Evolutionary conservation across 2,797 vertebrate genomes (phyloP).

Genomic region (Takifugu rubripes): DNA sequence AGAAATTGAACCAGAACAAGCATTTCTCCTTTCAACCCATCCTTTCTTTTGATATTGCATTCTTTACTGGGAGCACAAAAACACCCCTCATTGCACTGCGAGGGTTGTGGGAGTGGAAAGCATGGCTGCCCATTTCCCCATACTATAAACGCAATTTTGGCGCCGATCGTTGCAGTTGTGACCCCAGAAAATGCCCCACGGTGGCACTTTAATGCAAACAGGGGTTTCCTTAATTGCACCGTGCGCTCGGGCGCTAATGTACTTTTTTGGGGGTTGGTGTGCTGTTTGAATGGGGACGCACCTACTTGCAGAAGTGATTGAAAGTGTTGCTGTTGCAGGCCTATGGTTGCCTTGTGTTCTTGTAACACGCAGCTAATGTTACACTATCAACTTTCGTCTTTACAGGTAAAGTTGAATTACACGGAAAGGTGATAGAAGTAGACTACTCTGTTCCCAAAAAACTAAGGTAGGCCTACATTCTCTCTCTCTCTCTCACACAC

Average conservation of each 20-base stretch:
- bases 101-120: slow-evolving; percentile 81
- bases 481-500: slow-evolving; percentile 11
- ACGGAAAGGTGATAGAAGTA: slow-evolving; percentile 96
- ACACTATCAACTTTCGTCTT: slow-evolving; percentile 61
- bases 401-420: slow-evolving; percentile 93
- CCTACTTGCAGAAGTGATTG: slow-evolving; percentile 69
- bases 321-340: slow-evolving; percentile 56
- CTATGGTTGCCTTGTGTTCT: slow-evolving; percentile 47
- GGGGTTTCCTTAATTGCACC: slow-evolving; percentile 14
- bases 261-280: slow-evolving; percentile 17
- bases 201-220: slow-evolving; percentile 32
- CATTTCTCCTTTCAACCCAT: slow-evolving; percentile 54
- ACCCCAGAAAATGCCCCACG: slow-evolving; percentile 27
- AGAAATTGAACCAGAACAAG: slow-evolving; percentile 30
- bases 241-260: slow-evolving; percentile 8
- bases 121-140: slow-evolving; percentile 80
- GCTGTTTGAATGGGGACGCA: slow-evolving; percentile 64
- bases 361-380: slow-evolving; percentile 51
- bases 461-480: slow-evolving; percentile 83
- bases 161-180: slow-evolving; percentile 58
- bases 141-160: slow-evolving; percentile 71
- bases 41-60: slow-evolving; percentile 67
- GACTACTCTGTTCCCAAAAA: slow-evolving; percentile 96
- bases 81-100: slow-evolving; percentile 61
- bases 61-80: slow-evolving; percentile 53